Evolutionary conservation across 1,140 invertebrate genomes (phyloP), one percentile per base, ranked within the genome.

Genomic region (Drosophila fuyamai): DNA sequence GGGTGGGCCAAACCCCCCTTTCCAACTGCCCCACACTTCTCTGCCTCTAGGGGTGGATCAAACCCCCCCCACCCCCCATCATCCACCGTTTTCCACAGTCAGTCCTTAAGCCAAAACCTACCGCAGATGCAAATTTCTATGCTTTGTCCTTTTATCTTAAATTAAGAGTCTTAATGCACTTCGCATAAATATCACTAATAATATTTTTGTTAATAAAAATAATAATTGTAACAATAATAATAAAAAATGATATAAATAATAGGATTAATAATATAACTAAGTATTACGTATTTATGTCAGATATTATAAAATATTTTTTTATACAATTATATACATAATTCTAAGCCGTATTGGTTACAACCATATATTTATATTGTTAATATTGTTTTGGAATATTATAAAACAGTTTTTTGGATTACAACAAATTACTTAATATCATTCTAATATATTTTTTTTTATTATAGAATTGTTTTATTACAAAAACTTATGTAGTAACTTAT

Each of bases 41-140:
- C 48, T 27, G n/a, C 35, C 27, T 35, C 35, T 16, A 38, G 48
- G 65, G 65, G 65, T 68, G 65, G 65, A 66, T 36, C 41, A 29
- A 16, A 6, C 18, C 46, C 36, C 54, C 23, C 18, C 1, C 1
- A 6, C 18, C 46, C 36, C 54, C 23, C 18, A 23, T 0, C 18
- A 8, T 10, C 29, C n/a, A 41, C 18, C 38, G 44, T 23, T 60
- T 41, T 8, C 47, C 60, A 14, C 9, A 38, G 27, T 13, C 29
- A 44, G 50, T 72, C 40, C 70, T 56, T 60, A 76, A 81, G 74
- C 66, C 51, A 59, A 79, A 83, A 86, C 83, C 84, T 83, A 88
- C 83, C 83, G 84, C 79, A 83, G 83, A 62, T 82, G 79, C 79
- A 79, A 78, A 66, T 51, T 72, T 73, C 59, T 57, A 35, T n/a